These are phyloP conservation scores for Tricholauxania praeusta DNA, from an alignment of 2,888 invertebrate genomes.

Conservation along the genomic window DNA sequence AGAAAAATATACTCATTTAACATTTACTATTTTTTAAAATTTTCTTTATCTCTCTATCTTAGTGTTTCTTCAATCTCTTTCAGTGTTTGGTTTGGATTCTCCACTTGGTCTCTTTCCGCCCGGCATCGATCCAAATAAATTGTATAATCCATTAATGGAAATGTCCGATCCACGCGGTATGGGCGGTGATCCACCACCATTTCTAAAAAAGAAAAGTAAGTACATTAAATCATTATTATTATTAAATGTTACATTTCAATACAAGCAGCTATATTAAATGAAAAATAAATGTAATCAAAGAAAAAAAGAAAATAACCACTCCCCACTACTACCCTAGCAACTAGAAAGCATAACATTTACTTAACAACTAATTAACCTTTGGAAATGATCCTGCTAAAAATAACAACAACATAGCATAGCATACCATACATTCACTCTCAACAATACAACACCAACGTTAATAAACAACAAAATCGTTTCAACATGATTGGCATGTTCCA, in stretches of 20 bases:
- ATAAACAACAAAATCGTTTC: constrained; percentile 47
- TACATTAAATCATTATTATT: constrained; percentile 50
- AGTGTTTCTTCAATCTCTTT: constrained; percentile 47
- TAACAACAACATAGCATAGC: constrained; percentile 1
- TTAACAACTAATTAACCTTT: constrained; percentile 60
- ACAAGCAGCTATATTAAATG: constrained; percentile 14
- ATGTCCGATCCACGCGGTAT: constrained; percentile 78
- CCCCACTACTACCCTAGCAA: constrained; percentile 31
- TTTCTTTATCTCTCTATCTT: constrained; percentile 8
- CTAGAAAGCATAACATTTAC: constrained; percentile 34
- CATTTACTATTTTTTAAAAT: neutral
- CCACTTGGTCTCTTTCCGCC: constrained; percentile 81
- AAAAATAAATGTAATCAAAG: constrained; percentile 25
- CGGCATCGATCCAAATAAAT: constrained; percentile 80
- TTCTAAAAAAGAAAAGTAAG: constrained; percentile 86
- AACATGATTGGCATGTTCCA: constrained; percentile 57
- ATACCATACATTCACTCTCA: constrained; percentile 10
- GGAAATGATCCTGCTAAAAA: constrained; percentile 41
- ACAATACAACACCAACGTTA: constrained; percentile 8
- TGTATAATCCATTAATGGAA: constrained; percentile 80
- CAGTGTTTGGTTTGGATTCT: constrained; percentile 83
- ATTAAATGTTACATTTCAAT: constrained; percentile 6
- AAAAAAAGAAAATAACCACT: neutral
- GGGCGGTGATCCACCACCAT: constrained; percentile 76
- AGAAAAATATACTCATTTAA: neutral